phyloP scores from a whole-genome alignment of 2,888 invertebrate genomes.

The Girardia tigrina region DNA sequence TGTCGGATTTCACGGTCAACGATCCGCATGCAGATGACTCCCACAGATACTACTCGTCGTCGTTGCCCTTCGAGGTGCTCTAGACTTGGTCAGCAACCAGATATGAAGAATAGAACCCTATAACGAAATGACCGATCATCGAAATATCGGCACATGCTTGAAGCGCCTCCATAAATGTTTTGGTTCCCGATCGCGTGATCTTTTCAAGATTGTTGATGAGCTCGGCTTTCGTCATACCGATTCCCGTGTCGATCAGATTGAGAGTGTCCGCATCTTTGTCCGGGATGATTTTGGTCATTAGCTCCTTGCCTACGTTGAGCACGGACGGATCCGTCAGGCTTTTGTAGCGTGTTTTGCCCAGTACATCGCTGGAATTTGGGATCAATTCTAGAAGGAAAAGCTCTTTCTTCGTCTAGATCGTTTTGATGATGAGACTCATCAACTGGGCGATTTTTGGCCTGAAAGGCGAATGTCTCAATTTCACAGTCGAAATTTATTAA shows the following conservation, averaged over 20 bases:
- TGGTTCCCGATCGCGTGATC: conserved; percentile 98
- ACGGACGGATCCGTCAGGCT: conserved; percentile 85
- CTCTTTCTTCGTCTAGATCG: conserved; percentile 99
- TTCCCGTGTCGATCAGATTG: conserved; percentile 60
- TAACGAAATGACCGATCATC: conserved; percentile 99
- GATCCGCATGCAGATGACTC: too few species aligned
- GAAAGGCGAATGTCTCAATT: too few species aligned
- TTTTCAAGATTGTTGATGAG: conserved; percentile 70
- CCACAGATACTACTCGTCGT: too few species aligned
- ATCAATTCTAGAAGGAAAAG: conserved; percentile 96
- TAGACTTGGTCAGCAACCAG: conserved; percentile 72
- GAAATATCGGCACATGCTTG: conserved; percentile 90
- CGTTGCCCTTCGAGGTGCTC: conserved; percentile 85
- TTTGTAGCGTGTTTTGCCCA: conserved; percentile 72
- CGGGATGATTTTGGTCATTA: conserved; percentile 85
- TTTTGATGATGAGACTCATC: too few species aligned
- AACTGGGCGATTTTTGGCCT: too few species aligned
- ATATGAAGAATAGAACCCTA: too few species aligned
- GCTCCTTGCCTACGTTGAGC: conserved; percentile 62
- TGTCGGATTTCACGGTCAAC: too few species aligned
- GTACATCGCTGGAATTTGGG: conserved; percentile 87
- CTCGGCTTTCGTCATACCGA: conserved; percentile 81
- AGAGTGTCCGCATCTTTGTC: conserved; percentile 85
- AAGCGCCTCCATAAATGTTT: conserved; percentile 94
- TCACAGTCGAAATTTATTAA: too few species aligned